These are phyloP conservation scores for Bellardia bayeri DNA, from an alignment of 2,888 invertebrate genomes.

Conservation along the genomic window DNA sequence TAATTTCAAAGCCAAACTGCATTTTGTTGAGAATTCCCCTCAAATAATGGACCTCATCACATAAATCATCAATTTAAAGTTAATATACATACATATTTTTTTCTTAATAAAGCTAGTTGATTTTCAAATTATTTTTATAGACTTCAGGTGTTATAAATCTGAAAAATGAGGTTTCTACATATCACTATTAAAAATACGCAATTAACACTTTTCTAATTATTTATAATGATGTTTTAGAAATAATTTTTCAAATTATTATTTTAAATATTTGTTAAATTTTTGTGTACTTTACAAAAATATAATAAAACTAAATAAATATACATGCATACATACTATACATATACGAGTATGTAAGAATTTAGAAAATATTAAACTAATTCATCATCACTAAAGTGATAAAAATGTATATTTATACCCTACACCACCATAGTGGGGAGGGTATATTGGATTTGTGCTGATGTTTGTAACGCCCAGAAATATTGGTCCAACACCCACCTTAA, in stretches of 20 bases:
- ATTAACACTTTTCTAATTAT: slow-evolving; percentile 21
- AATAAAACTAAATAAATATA: slow-evolving; percentile 12
- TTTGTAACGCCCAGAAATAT: too few species aligned
- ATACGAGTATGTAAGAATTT: too few species aligned
- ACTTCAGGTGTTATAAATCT: background rate
- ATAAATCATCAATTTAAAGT: background rate
- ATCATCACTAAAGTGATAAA: slow-evolving; percentile 36
- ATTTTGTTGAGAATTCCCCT: slow-evolving; percentile 8
- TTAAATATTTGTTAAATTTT: slow-evolving; percentile 31
- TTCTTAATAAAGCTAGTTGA: slow-evolving; percentile 12
- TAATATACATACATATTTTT: too few species aligned
- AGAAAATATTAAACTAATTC: slow-evolving; percentile 26
- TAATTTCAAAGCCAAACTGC: background rate
- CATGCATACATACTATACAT: too few species aligned
- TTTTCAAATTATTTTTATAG: background rate
- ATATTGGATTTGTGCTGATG: too few species aligned
- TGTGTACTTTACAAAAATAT: slow-evolving; percentile 19
- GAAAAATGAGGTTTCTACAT: background rate
- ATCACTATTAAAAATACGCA: slow-evolving; percentile 13
- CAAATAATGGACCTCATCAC: background rate
- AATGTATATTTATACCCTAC: too few species aligned
- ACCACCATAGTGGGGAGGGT: too few species aligned
- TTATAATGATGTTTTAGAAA: slow-evolving; percentile 19
- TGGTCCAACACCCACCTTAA: too few species aligned
- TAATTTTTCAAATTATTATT: slow-evolving; percentile 7